These are phyloP conservation scores for Hyperoplus immaculatus DNA, from an alignment of 2,797 vertebrate species.

Conservation along the genomic window DNA sequence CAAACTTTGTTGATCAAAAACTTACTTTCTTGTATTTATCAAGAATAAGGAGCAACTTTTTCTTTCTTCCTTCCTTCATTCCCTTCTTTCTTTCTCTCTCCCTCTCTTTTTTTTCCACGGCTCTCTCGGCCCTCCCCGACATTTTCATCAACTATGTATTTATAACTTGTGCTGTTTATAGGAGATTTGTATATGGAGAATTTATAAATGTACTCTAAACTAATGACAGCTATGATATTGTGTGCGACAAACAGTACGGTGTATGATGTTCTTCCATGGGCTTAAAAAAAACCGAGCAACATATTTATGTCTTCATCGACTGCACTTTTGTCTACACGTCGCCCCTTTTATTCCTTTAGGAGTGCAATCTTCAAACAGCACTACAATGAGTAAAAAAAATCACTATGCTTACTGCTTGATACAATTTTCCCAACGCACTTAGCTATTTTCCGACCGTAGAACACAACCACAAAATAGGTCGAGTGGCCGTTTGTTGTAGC, in stretches of 20 bases:
- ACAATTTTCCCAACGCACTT: conserved; percentile 59
- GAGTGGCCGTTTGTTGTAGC: conserved; percentile 69
- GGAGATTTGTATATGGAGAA: conserved; percentile 85
- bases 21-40: conserved; percentile 71
- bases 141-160: conserved; percentile 82
- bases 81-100: conserved; percentile 62
- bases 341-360: conserved; percentile 28
- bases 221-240: conserved; percentile 84
- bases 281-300: conserved; percentile 64
- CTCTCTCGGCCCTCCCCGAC: conserved; percentile 68
- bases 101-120: conserved; percentile 40
- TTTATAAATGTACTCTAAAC: conserved; percentile 84
- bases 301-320: conserved; percentile 75
- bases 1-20: conserved; percentile 41
- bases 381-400: conserved; percentile 55
- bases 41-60: conserved; percentile 59
- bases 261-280: conserved; percentile 67
- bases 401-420: conserved; percentile 75
- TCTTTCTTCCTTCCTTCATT: conserved; percentile 76
- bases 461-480: conserved; percentile 43
- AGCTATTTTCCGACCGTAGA: conserved; percentile 67
- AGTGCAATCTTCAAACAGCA: conserved; percentile 47
- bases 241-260: conserved; percentile 73
- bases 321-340: conserved; percentile 71
- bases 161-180: conserved; percentile 85